phyloP scores from a whole-genome alignment of 2,888 invertebrate genomes.

The Campoletis raptor region DNA sequence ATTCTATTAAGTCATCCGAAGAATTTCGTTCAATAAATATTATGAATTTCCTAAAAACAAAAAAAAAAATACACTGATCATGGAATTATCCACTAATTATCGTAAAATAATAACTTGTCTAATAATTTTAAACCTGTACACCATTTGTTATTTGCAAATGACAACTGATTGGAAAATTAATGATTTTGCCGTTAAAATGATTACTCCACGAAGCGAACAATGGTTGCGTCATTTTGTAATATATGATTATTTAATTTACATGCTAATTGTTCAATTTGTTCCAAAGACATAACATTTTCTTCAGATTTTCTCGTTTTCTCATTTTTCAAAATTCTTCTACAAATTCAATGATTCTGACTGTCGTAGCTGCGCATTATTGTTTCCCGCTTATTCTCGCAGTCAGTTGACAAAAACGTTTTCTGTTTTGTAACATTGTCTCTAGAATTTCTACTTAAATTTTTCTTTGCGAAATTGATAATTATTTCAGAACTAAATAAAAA shows the following conservation, averaged over 20 bases:
- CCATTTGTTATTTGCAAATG: neutral
- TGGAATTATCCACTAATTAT: neutral
- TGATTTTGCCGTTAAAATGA: neutral
- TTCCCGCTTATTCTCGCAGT: neutral
- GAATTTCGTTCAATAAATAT: neutral
- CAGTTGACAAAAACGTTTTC: neutral
- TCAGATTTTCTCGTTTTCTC: neutral
- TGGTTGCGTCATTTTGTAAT: neutral
- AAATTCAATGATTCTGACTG: neutral
- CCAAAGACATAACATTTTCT: neutral
- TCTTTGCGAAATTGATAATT: neutral
- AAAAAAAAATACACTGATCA: neutral
- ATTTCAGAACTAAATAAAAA: neutral
- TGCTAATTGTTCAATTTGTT: constrained; percentile 1
- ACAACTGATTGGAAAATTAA: constrained; percentile 4
- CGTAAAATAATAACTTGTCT: neutral
- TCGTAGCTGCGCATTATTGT: neutral
- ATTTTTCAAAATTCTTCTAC: neutral
- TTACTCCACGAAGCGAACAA: neutral
- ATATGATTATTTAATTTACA: neutral
- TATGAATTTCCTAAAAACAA: neutral
- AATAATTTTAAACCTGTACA: neutral
- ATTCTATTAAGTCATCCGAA: neutral
- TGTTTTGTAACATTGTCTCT: neutral
- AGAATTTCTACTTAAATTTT: neutral